Evolutionary conservation across 2,113 vertebrate genomes (phyloP).

Genomic region (Glareola pratincola): DNA sequence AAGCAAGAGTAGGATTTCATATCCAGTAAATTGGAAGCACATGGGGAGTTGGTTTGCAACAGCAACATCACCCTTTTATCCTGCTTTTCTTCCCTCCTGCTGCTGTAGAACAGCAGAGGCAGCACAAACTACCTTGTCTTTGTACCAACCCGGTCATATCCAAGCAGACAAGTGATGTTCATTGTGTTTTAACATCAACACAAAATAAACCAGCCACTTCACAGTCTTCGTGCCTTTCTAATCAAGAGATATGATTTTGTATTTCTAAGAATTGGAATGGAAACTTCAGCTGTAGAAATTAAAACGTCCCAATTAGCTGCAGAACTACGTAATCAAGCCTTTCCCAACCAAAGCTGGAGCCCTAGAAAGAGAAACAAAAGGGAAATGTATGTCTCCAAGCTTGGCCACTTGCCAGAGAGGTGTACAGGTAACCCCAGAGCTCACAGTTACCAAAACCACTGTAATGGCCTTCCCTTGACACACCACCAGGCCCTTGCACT

Average conservation of each 20-base stretch:
- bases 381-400: fast-evolving
- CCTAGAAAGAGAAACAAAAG: background rate
- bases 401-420: too few relatives aligned
- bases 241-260: background rate
- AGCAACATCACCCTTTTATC: background rate
- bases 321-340: background rate
- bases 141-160: background rate
- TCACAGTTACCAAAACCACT: background rate
- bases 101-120: background rate
- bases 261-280: background rate
- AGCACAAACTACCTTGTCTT: background rate
- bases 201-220: background rate
- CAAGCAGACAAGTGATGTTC: background rate
- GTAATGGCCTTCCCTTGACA: background rate
- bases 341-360: background rate
- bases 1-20: background rate
- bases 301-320: background rate
- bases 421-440: background rate
- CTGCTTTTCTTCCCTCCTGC: background rate
- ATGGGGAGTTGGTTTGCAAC: background rate
- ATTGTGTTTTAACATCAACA: background rate
- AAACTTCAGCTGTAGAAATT: background rate
- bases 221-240: background rate
- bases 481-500: background rate
- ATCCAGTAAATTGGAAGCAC: background rate